Base-by-base conservation (phyloP, 2,888 invertebrate species). In the Eugnorisma glareosa region DNA sequence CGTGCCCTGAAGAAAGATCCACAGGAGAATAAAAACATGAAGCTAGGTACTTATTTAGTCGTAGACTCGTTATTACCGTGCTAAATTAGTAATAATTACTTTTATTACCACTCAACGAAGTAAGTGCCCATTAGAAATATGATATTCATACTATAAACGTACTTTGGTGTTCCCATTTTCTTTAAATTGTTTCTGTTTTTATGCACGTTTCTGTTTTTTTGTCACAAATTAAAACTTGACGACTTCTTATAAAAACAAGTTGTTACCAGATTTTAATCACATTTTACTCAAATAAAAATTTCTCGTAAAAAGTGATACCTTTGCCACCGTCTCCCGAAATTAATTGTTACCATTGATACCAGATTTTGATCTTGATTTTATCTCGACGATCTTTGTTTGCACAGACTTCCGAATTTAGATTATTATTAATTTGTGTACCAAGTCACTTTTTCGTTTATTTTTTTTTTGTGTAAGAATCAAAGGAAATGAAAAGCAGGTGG, bases 31-130 rank as follows among this genome's bases (percentile, higher is more conserved):
- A 67, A 67, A 75, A 67, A 28, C 54, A 54, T 67, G 24, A 67
- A 63, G 18, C 45, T 28, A 18, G 21, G 31, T 48, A 57, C 31
- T 75, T 18, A 67, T 67, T 75, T 21, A 67, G 31, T 63, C 21
- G 11, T 7, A 28, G 28, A 48, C 37, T 74, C 28, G 37, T 75
- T 72, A 76, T 66, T 61, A 67, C 68, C 7, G 59, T 5, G 45
- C 24, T 67, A 73, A 73, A 81, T 79, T 79, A 73, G 73, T 84
- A 75, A 73, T 79, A 35, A 79, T 82, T 82, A 82, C 43, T 59
- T 59, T 76, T 74, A 85, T 69, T 43, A 13, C 63, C 45, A 40
- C 48, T 24, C 48, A 63, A 63, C 43, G 37, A 35, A 51, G 61
- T 67, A 67, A 75, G 45, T 75, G 71, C n/a, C 61, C n/a, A 51